Base-by-base conservation (phyloP, 35 echinoderm and acorn worm species). In the Lytechinus pictus region DNA sequence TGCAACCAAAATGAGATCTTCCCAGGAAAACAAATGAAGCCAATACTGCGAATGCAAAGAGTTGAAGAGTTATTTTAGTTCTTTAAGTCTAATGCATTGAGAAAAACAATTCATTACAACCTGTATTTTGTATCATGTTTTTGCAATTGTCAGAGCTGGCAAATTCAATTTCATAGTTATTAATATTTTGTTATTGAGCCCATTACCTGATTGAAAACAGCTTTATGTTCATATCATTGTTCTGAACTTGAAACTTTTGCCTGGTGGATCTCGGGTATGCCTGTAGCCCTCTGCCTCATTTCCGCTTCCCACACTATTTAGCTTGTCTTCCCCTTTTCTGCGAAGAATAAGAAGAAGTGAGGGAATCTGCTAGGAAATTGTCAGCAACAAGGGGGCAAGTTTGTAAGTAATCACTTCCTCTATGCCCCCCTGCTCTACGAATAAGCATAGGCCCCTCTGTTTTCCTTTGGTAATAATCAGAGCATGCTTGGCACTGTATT, bases 321-420 rank as follows among this genome's bases (percentile, higher is more conserved):
- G 52, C 29, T 10, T 52, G 28, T 54, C 88, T 90, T 44, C 88
- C 88, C 88, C 27, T 54, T 90, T 90, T 54, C 52, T 90, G 88
- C 88, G 66, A 21, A 54, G 88, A 44, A 90, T 33, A 27, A 54
- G 88, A 90, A 54, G 88, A 90, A 90, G 28, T 79, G 88, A 90
- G 11, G 27, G 29, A 90, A 55, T 93, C 53, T 93, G 92, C 92
- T 93, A 54, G 92, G 54, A 93, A 57, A 55, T 54, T 93, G 55
- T 93, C 92, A 93, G 92, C 29, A 93, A 57, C 92, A 52, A 90
- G 92, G 92, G 88, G 92, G 92, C 55, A 93, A 93, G 92, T 9
- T 93, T 93, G 29, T 93, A 93, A 93, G 88, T 93, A 93, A 93
- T 93, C 92, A 93, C 92, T 93, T 93, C 92, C 92, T 57, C n/a